These are phyloP conservation scores for Asarcornis scutulata DNA, from an alignment of 2,113 vertebrate species.

Conservation along the genomic window DNA sequence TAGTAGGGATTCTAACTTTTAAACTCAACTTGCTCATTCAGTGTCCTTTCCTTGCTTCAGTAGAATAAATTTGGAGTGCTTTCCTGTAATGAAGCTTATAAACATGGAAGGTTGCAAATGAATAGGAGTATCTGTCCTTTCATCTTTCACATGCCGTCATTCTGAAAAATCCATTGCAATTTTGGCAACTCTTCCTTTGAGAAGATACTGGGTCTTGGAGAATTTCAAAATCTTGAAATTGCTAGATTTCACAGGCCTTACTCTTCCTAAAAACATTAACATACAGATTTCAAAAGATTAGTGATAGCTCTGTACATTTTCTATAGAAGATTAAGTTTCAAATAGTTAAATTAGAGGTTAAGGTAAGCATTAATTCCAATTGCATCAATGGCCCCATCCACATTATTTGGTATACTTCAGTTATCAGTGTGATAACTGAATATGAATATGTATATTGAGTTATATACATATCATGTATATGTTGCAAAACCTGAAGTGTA, in stretches of 20 bases:
- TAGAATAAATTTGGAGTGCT: neutral
- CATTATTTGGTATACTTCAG: neutral
- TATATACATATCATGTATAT: too few species aligned
- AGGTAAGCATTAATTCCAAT: neutral
- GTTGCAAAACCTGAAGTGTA: neutral
- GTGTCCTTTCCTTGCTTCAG: neutral
- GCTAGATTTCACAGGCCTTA: neutral
- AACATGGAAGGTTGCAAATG: neutral
- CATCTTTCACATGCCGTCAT: neutral
- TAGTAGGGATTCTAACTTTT: neutral
- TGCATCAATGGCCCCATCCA: neutral
- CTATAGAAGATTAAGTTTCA: neutral
- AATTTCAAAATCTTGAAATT: neutral
- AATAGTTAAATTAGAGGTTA: neutral
- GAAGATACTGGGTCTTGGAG: neutral
- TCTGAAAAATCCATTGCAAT: neutral
- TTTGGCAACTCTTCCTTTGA: neutral
- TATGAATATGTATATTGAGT: too few species aligned
- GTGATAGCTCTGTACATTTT: neutral
- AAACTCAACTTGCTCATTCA: neutral
- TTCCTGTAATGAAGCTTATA: neutral
- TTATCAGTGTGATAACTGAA: neutral
- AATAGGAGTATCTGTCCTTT: neutral
- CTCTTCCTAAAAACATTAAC: neutral
- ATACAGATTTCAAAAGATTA: neutral